Base-by-base conservation (phyloP, 2,888 invertebrate species). In the Cantharis rufa region DNA sequence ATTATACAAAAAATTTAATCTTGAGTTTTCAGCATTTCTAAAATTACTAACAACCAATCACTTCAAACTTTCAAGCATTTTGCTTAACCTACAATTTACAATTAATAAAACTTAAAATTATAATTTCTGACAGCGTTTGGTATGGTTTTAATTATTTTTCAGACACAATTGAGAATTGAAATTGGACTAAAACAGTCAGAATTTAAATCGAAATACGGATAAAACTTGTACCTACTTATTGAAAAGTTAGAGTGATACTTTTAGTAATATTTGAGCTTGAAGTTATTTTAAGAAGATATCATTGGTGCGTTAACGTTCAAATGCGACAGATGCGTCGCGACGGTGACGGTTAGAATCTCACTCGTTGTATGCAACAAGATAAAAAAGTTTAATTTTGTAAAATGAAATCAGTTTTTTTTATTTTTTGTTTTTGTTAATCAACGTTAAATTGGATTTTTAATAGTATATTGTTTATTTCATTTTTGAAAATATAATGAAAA, bases 61-160 rank as follows among this genome's bases (percentile, higher is more conserved):
- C 74, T 63, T 69, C 15, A 75, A 71, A 75, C 48, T 71, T 74
- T 75, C 27, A 63, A 70, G 66, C 28, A 70, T 70, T 74, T 70
- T 27, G 70, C 64, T 70, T 71, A 68, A 75, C 16, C 72, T 63
- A 69, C 69, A 69, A 69, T 62, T 72, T 69, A 69, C 69, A 72
- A 76, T 76, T 76, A 76, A 72, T 76, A 72, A 76, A 76, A 76
- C 72, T 76, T 76, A 72, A 76, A 76, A 76, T 72, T 72, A 21
- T 69, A 75, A 75, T 69, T 72, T 48, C 21, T 48, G 70, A 71
- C 69, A 72, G 72, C 72, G 21, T 48, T n/a, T 24, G 72, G 63
- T 69, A 76, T 72, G 64, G 72, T 72, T 76, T 76, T 69, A 76
- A 76, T 76, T 76, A 72, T 72, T 72, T 24, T 28, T 48, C 48